A percentile compares a stretch with the other conserved stretches of the same genome.
phyloP scores from a whole-genome alignment of 2,113 vertebrate species.

The Lepus americanus region DNA sequence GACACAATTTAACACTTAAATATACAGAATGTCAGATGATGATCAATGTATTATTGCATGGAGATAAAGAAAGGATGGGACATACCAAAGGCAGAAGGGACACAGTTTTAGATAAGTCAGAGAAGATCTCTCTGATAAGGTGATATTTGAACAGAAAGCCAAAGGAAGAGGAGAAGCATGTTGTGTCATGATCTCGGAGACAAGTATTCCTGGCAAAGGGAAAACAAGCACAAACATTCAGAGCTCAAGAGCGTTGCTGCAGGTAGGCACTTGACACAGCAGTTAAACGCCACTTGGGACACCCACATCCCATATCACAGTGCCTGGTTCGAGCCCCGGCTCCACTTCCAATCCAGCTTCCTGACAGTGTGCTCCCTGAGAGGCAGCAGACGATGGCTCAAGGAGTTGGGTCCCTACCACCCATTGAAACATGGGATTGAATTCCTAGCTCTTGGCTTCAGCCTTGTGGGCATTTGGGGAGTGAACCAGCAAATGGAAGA shows the following conservation, averaged over 20 bases:
- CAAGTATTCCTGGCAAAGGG: not conserved
- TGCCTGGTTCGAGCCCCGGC: too few relatives aligned
- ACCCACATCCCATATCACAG: too few relatives aligned
- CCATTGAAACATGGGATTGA: too few relatives aligned
- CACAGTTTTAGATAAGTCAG: not conserved
- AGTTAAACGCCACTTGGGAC: too few relatives aligned
- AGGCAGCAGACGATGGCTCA: too few relatives aligned
- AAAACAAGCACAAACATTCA: not conserved
- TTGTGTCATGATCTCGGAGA: not conserved
- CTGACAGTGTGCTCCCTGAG: too few relatives aligned
- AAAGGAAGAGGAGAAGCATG: not conserved
- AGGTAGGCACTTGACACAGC: too few relatives aligned
- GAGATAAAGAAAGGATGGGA: not conserved
- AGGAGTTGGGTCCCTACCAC: too few relatives aligned
- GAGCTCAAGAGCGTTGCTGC: not conserved
- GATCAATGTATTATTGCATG: not conserved
- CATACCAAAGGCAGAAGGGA: not conserved
- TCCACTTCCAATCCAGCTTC: too few relatives aligned
- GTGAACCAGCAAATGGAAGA: too few relatives aligned
- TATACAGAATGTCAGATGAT: not conserved
- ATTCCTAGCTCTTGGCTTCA: too few relatives aligned
- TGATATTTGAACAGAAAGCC: not conserved
- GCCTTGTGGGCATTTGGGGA: too few relatives aligned
- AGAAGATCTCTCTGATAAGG: conserved; percentile 19
- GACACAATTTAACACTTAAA: not conserved